These are phyloP conservation scores for Ammodytes dubius DNA, from an alignment of 2,113 vertebrate species.

Conservation along the genomic window DNA sequence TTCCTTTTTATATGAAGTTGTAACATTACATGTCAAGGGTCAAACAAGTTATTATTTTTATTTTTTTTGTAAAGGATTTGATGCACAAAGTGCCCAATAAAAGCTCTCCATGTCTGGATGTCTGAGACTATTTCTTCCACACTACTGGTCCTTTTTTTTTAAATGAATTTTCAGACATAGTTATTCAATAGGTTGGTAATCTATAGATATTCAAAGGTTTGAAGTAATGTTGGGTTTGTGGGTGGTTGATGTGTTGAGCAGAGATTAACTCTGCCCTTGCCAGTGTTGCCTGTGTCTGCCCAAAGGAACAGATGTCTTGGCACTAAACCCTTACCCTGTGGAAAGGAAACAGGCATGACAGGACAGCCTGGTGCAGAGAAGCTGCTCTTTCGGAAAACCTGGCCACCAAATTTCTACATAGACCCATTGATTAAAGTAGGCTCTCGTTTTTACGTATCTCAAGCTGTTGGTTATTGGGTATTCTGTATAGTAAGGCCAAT, in stretches of 20 bases:
- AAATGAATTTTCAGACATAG: not conserved
- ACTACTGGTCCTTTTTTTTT: not conserved
- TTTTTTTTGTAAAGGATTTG: slow-evolving; percentile 60
- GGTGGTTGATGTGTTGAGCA: slow-evolving; percentile 18
- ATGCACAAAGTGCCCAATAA: slow-evolving; percentile 78
- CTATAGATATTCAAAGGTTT: not conserved
- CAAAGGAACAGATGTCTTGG: slow-evolving; percentile 70
- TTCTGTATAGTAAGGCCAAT: not conserved
- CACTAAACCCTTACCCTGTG: slow-evolving; percentile 43
- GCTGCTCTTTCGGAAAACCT: slow-evolving; percentile 42
- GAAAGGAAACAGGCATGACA: slow-evolving; percentile 71
- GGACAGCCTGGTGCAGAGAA: slow-evolving; percentile 45
- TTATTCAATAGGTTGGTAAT: not conserved
- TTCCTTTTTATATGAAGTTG: slow-evolving; percentile 77
- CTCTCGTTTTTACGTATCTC: not conserved
- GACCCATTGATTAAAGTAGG: slow-evolving; percentile 5
- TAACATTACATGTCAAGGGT: slow-evolving; percentile 71
- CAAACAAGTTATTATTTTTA: slow-evolving; percentile 53
- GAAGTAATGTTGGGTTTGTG: not conserved
- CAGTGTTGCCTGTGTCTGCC: slow-evolving; percentile 57
- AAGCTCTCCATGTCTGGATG: slow-evolving; percentile 41
- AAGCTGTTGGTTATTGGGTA: not conserved
- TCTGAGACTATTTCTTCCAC: not conserved
- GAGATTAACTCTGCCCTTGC: slow-evolving; percentile 36
- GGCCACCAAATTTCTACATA: slow-evolving; percentile 30